Evolutionary conservation across 2,797 vertebrate genomes (phyloP), one percentile per base, ranked within the genome.

Genomic region (Sebastes itinus): DNA sequence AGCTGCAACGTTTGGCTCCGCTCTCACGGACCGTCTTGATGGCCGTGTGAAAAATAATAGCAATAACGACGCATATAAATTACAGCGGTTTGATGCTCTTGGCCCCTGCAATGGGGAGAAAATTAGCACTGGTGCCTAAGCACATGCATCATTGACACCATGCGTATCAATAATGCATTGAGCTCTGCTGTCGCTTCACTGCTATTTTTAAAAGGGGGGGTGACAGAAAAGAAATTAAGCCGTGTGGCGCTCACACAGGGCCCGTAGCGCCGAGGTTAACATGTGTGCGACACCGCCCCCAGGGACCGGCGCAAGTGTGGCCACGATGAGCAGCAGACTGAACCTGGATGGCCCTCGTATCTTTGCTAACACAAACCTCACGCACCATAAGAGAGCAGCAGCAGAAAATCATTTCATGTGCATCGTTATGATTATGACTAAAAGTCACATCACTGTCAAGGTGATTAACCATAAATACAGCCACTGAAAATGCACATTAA

Each of bases 151-250:
- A 92, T 84, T 89, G 87, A 92, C 90, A 83, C 84, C 65, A 27
- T 6, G 28, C 2, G 72, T 80, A 91, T 94, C 90, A 93, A 95
- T 94, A 92, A 94, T 94, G 87, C 88, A 94, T 87, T 12, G 78
- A 64, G 82, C 84, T 86, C 82, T 38, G 83, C 92, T 89, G 85
- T 88, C 72, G 58, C 84, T 79, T 88, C 82, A 38, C 72, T 62
- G 88, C 87, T 86, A 89, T 90, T 90, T 93, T 90, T 90, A 91
- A 89, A 84, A 35, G 38, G 33, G 23, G 22, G 60, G 72, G 30
- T 52, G 89, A 78, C 67, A 76, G 78, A 91, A 78, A 80, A 72
- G 69, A 90, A 88, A 90, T 90, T 28, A 83, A 84, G 90, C 71
- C 56, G 75, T 5, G 58, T 52, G 58, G 59, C 6, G 65, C 83